Evolutionary conservation across 92 coral and sea anemone species (phyloP).

Genomic region (Ricordea florida): DNA sequence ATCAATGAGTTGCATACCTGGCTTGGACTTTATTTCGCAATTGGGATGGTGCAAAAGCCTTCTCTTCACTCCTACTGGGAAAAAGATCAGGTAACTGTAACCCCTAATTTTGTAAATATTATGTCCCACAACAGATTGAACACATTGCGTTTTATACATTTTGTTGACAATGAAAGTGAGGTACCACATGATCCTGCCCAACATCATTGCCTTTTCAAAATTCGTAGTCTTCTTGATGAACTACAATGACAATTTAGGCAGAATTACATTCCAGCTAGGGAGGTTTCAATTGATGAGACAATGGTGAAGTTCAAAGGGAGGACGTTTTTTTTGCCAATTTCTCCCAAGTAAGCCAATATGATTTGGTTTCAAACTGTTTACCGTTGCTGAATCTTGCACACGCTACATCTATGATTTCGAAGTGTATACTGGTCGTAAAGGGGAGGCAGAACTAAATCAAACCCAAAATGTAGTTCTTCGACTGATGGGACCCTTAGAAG

Average conservation of each 20-base stretch:
- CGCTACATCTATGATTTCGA: conserved; percentile 35
- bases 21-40: conserved; percentile 39
- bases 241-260: conserved; percentile 6
- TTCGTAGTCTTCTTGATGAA: background rate
- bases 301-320: conserved; percentile 51
- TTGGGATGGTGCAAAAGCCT: conserved; percentile 42
- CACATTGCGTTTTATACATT: conserved; percentile 32
- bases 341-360: conserved; percentile 36
- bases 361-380: conserved; percentile 55
- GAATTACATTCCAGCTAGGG: conserved; percentile 6
- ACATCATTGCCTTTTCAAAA: conserved; percentile 36
- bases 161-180: conserved; percentile 32
- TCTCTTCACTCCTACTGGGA: conserved; percentile 39
- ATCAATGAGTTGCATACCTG: conserved; percentile 45
- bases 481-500: conserved; percentile 18
- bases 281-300: conserved; percentile 44
- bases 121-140: conserved; percentile 41
- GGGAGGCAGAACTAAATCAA: conserved; percentile 11
- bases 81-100: conserved; percentile 12
- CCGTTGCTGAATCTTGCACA: conserved; percentile 33
- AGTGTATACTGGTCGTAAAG: conserved; percentile 35
- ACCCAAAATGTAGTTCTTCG: conserved; percentile 16
- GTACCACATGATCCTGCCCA: conserved; percentile 32
- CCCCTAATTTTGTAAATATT: conserved; percentile 19
- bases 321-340: conserved; percentile 29